These are phyloP conservation scores for Spatulosminthurus flaviceps DNA, from an alignment of 2,888 invertebrate species.

Conservation along the genomic window DNA sequence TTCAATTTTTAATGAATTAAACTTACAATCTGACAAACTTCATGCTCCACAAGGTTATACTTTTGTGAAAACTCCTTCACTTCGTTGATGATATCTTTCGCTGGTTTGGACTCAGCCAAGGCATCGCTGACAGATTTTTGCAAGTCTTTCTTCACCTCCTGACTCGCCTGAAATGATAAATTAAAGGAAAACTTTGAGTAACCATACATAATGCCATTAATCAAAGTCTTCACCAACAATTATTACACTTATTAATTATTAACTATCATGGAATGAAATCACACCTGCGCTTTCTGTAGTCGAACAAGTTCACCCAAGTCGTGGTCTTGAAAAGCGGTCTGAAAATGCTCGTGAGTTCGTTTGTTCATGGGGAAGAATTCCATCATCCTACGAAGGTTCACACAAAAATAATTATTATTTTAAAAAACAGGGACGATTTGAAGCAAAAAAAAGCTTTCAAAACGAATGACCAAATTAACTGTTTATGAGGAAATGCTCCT, in stretches of 20 bases:
- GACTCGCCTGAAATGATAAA: slow-evolving; percentile 75
- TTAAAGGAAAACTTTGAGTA: too few species aligned
- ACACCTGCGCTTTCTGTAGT: slow-evolving; percentile 69
- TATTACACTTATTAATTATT: slow-evolving; percentile 7
- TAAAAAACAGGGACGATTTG: too few species aligned
- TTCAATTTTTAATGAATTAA: slow-evolving; percentile 11
- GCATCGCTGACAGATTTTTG: slow-evolving; percentile 81
- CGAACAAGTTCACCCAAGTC: slow-evolving; percentile 80
- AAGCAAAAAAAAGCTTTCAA: too few species aligned
- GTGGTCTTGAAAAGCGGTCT: slow-evolving; percentile 80
- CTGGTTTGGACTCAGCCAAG: slow-evolving; percentile 84
- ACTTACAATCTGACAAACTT: slow-evolving; percentile 72
- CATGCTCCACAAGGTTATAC: slow-evolving; percentile 88
- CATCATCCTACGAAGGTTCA: slow-evolving; percentile 73
- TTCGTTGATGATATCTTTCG: slow-evolving; percentile 85
- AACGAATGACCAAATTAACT: too few species aligned
- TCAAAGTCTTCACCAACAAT: too few species aligned
- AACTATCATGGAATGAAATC: not conserved
- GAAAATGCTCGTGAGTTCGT: slow-evolving; percentile 88
- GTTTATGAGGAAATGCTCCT: too few species aligned
- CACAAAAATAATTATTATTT: too few species aligned
- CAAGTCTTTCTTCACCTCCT: slow-evolving; percentile 82
- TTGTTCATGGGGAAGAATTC: slow-evolving; percentile 95
- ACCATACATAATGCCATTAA: too few species aligned
- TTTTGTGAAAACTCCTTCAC: slow-evolving; percentile 85